Percentiles rank a stretch among this genome's conserved stretches.
Conservation (phyloP, 2,113 vertebrate species). For the Psephotus haematonotus region DNA sequence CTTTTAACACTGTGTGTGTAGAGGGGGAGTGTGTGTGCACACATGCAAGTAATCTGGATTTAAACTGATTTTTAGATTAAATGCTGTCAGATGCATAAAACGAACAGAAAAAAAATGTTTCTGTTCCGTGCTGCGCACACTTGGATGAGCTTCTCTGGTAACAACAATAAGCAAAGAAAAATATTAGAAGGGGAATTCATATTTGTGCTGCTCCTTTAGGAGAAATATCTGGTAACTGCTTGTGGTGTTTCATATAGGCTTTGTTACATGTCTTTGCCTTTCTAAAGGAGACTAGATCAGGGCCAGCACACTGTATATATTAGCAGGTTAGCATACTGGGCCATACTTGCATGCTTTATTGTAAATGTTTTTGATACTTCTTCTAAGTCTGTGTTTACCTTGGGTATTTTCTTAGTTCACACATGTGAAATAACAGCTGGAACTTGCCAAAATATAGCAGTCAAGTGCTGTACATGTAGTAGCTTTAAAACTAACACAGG, state of each 20-base stretch:
- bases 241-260: background rate
- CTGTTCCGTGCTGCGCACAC: fast-evolving
- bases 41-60: conserved; percentile 46
- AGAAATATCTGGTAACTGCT: background rate
- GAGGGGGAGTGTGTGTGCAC: background rate
- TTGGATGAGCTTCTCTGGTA: background rate
- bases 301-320: conserved; percentile 41
- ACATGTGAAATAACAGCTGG: conserved; percentile 77
- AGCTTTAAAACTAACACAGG: conserved; percentile 76
- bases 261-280: background rate
- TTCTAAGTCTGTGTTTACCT: conserved; percentile 69
- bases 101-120: background rate
- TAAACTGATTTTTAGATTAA: conserved; percentile 27
- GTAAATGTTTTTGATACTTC: conserved; percentile 71
- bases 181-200: background rate
- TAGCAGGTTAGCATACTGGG: conserved; percentile 52
- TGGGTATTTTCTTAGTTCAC: conserved; percentile 62
- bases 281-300: conserved; percentile 2
- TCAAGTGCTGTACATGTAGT: conserved; percentile 55
- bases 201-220: background rate
- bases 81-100: conserved; percentile 38
- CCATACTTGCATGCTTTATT: conserved; percentile 50
- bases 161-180: background rate
- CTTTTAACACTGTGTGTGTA: conserved; percentile 6
- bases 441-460: conserved; percentile 55